Evolutionary conservation across 2,888 invertebrate species (phyloP).

Genomic region (Drosophila formosana): DNA sequence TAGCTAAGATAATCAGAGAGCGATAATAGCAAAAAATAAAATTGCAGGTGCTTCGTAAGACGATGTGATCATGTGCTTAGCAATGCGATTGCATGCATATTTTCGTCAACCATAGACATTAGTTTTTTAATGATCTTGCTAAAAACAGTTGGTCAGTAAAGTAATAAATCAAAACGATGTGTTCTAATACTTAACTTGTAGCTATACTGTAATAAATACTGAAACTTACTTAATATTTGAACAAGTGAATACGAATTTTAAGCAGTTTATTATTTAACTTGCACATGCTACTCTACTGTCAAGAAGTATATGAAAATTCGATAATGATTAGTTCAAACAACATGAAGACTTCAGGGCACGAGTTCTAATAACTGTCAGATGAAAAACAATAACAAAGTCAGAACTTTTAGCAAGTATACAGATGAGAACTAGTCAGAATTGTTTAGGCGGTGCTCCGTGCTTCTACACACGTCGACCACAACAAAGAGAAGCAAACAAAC

Average conservation of each 20-base stretch:
- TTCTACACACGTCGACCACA: conserved; percentile 64
- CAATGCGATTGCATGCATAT: background rate
- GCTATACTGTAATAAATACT: background rate
- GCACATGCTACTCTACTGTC: background rate
- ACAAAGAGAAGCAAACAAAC: conserved; percentile 32
- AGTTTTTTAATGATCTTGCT: conserved; percentile 60
- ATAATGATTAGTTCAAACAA: conserved; percentile 61
- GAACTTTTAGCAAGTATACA: conserved; percentile 22
- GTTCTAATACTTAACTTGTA: background rate
- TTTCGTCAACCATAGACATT: conserved; percentile 13
- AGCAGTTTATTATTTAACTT: background rate
- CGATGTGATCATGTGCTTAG: conserved; percentile 71
- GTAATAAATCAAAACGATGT: background rate
- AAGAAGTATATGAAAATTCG: conserved; percentile 9
- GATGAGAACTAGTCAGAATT: background rate
- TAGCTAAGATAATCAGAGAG: conserved; percentile 13
- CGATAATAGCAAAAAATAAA: conserved; percentile 19
- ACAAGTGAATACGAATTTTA: background rate
- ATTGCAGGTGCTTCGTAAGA: conserved; percentile 19
- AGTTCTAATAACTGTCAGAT: background rate
- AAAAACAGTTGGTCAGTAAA: conserved; percentile 26
- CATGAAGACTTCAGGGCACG: conserved; percentile 21
- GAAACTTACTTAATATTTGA: background rate
- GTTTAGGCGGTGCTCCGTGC: conserved; percentile 50
- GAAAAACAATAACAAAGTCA: conserved; percentile 53